phyloP scores from a whole-genome alignment of 2,797 vertebrate genomes.

The Poecilia gillii region DNA sequence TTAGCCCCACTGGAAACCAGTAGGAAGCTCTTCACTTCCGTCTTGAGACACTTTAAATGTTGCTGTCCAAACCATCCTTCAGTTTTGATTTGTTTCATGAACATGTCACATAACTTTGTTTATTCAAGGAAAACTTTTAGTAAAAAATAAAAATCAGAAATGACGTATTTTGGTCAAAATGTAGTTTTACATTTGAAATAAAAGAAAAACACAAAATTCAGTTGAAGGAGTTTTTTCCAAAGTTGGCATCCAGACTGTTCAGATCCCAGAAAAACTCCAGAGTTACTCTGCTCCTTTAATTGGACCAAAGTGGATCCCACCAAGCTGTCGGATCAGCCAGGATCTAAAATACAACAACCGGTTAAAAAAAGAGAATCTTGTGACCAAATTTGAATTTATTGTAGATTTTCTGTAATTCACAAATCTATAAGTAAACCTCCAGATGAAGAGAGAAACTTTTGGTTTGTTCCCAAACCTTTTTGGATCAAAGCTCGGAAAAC shows the following conservation, averaged over 20 bases:
- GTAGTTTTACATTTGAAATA: background rate
- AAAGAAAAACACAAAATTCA: background rate
- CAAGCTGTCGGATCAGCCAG: background rate
- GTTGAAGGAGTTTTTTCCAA: background rate
- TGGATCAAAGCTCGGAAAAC: background rate
- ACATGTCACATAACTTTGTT: background rate
- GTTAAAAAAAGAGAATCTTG: background rate
- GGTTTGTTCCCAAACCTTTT: background rate
- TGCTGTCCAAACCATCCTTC: background rate
- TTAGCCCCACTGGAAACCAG: conserved; percentile 40
- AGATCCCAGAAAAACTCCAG: background rate
- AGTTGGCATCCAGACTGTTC: conserved; percentile 2
- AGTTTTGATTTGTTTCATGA: background rate
- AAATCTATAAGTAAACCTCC: background rate
- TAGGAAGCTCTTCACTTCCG: conserved; percentile 24
- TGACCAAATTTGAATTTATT: background rate
- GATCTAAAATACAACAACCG: background rate
- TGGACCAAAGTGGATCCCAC: conserved; percentile 1
- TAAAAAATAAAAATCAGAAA: too few relatives aligned
- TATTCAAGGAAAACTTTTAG: background rate
- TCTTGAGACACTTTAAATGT: conserved; percentile 12
- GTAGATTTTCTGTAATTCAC: background rate
- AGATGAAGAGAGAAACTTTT: background rate
- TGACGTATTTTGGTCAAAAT: too few relatives aligned
- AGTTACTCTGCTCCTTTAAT: background rate